Conservation (phyloP, 2,888 invertebrate species). For the Diabrotica balteata region DNA sequence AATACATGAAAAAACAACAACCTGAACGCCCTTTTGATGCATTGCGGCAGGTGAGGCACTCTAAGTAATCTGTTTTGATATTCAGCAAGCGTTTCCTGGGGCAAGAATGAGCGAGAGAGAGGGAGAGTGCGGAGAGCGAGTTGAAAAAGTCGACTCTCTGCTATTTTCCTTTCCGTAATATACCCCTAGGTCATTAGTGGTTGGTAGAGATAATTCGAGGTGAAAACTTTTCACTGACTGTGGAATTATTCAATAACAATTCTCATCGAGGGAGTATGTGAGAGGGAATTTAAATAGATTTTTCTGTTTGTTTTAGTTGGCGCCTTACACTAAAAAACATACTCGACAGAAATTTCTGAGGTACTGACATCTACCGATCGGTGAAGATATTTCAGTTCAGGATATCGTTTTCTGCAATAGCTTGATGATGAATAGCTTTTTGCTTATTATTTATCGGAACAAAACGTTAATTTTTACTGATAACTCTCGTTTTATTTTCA, state of each 20-base stretch:
- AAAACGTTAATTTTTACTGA: too few species aligned
- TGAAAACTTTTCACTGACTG: slow-evolving; percentile 23
- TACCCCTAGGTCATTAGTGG: slow-evolving; percentile 29
- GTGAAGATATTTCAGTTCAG: too few species aligned
- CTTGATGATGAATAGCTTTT: too few species aligned
- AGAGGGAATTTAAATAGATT: too few species aligned
- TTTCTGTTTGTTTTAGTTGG: too few species aligned
- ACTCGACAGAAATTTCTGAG: too few species aligned
- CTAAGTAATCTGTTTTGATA: slow-evolving; percentile 26
- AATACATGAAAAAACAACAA: slow-evolving; percentile 18
- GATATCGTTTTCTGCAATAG: too few species aligned
- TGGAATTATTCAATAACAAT: slow-evolving; percentile 24
- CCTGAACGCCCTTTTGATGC: slow-evolving; percentile 25
- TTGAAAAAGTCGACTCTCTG: slow-evolving; percentile 25
- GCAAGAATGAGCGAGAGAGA: slow-evolving; percentile 12
- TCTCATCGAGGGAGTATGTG: neutral
- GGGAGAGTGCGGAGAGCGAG: neutral
- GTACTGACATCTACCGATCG: too few species aligned
- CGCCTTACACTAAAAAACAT: too few species aligned
- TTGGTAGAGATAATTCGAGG: slow-evolving; percentile 21
- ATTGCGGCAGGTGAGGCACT: slow-evolving; percentile 29
- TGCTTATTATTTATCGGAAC: too few species aligned
- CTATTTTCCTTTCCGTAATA: slow-evolving; percentile 25
- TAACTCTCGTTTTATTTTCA: too few species aligned
- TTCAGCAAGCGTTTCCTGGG: slow-evolving; percentile 25